These are phyloP conservation scores for Cantharis flavilabris DNA, from an alignment of 2,888 invertebrate species.

Conservation along the genomic window DNA sequence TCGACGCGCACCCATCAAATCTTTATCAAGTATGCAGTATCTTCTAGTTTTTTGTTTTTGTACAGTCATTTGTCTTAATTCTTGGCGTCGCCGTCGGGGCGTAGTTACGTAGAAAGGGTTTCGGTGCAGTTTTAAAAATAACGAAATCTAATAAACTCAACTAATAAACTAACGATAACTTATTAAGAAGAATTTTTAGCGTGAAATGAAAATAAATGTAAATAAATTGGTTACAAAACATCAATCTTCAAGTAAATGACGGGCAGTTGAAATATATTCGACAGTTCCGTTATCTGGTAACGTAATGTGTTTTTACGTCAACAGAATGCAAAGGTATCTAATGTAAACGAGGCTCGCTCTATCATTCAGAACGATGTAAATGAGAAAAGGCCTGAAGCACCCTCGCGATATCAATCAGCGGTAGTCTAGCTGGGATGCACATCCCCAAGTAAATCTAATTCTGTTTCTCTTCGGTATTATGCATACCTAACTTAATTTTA, in stretches of 20 bases:
- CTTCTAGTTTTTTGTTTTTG: slow-evolving; percentile 37
- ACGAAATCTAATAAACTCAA: neutral
- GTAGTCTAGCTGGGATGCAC: slow-evolving; percentile 24
- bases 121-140: slow-evolving; percentile 19
- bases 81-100: slow-evolving; percentile 33
- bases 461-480: slow-evolving; percentile 13
- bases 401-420: slow-evolving; percentile 30
- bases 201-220: neutral
- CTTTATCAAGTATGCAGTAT: slow-evolving; percentile 44
- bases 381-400: slow-evolving; percentile 23
- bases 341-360: slow-evolving; percentile 29
- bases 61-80: slow-evolving; percentile 44
- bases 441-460: slow-evolving; percentile 23
- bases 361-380: slow-evolving; percentile 30
- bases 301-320: slow-evolving; percentile 31
- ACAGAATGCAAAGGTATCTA: slow-evolving; percentile 27
- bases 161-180: neutral
- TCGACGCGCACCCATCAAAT: slow-evolving; percentile 40
- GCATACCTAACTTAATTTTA: slow-evolving; percentile 21
- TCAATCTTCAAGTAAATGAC: slow-evolving; percentile 28
- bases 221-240: slow-evolving; percentile 5
- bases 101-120: slow-evolving; percentile 36
- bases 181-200: neutral
- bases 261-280: slow-evolving; percentile 29
- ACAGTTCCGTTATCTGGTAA: slow-evolving; percentile 26